phyloP scores from a whole-genome alignment of 2,113 vertebrate species.

The Mesoclemmys tuberculata region DNA sequence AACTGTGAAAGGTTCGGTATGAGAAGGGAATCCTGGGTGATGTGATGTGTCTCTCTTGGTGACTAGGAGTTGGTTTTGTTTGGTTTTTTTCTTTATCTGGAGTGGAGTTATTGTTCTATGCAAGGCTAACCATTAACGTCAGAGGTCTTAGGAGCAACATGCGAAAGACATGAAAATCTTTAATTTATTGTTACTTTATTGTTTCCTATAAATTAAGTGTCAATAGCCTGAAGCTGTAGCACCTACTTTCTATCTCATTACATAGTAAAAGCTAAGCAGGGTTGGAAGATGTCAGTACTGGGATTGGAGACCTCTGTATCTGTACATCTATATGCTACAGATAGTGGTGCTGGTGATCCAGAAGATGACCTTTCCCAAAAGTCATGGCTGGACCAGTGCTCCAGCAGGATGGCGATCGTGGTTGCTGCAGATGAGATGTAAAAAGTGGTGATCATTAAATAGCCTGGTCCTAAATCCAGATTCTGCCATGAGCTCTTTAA shows the following conservation, averaged over 20 bases:
- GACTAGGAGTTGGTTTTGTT: neutral
- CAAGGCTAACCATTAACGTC: slow-evolving; percentile 8
- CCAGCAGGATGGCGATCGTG: neutral
- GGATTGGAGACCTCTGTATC: neutral
- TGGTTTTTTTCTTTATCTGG: neutral
- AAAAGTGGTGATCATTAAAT: neutral
- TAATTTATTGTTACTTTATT: too few species aligned
- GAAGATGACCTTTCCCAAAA: neutral
- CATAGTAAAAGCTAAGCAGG: slow-evolving; percentile 24
- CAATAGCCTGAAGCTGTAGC: slow-evolving; percentile 20
- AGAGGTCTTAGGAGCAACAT: slow-evolving; percentile 12
- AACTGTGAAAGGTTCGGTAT: neutral
- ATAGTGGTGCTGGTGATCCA: neutral
- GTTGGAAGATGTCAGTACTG: slow-evolving; percentile 17
- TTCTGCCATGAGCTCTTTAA: neutral
- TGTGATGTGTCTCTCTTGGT: neutral
- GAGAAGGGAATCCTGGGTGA: neutral
- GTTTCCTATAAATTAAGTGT: too few species aligned
- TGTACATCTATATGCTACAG: neutral
- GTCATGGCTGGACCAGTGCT: neutral
- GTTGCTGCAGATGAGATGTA: neutral
- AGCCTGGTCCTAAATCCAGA: neutral
- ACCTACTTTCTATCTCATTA: slow-evolving; percentile 3
- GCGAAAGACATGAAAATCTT: slow-evolving; percentile 38
- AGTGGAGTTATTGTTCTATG: neutral